A percentile compares a stretch with the other conserved stretches of the same genome.
Evolutionary conservation across 2,113 vertebrate genomes (phyloP).

Genomic region (Ceratotherium simum): DNA sequence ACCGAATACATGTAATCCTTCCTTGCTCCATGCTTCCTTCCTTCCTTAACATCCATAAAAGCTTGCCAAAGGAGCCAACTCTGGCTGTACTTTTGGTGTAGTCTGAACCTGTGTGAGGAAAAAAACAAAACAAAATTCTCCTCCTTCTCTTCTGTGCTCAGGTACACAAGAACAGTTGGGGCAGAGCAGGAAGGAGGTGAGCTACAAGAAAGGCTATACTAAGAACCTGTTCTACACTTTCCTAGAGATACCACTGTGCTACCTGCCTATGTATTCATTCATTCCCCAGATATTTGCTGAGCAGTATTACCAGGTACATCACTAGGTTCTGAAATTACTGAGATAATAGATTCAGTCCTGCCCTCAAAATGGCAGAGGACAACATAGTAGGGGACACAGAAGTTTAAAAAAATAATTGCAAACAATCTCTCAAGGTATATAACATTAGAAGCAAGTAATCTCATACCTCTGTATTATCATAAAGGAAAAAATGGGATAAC

Average conservation of each 20-base stretch:
- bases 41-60: neutral
- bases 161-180: neutral
- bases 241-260: neutral
- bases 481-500: neutral
- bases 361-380: neutral
- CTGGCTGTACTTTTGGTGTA: neutral
- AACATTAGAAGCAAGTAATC: neutral
- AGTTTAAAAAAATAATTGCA: neutral
- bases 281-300: neutral
- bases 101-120: neutral
- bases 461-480: neutral
- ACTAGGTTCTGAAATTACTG: neutral
- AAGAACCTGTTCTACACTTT: neutral
- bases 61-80: neutral
- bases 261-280: neutral
- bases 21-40: neutral
- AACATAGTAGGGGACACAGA: neutral
- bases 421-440: neutral
- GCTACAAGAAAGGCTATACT: neutral
- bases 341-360: neutral
- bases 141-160: conserved; percentile 1
- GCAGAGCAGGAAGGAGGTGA: neutral
- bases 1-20: neutral
- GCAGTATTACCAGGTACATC: neutral
- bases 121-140: neutral